phyloP scores from a whole-genome alignment of 2,888 invertebrate species.

The Lasius fuliginosus region DNA sequence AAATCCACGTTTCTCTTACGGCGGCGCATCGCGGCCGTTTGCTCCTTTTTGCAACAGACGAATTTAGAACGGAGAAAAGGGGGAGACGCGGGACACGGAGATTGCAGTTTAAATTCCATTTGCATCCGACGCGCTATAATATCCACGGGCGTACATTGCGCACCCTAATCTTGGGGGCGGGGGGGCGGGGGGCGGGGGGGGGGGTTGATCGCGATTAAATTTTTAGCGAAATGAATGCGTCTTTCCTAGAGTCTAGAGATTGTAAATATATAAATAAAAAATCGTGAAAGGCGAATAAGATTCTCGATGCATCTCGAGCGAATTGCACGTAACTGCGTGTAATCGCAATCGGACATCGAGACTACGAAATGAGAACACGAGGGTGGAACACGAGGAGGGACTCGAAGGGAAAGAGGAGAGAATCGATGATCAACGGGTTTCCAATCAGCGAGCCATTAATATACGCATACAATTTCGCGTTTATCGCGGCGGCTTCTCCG shows the following conservation, averaged over 20 bases:
- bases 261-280: not conserved
- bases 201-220: not conserved
- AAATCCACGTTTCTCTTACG: constrained; percentile 25
- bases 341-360: not conserved
- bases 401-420: not conserved
- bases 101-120: constrained; percentile 37
- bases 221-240: not conserved
- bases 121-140: not conserved
- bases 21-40: constrained; percentile 11
- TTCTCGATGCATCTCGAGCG: not conserved
- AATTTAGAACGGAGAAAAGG: constrained; percentile 43
- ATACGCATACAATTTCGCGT: constrained; percentile 33
- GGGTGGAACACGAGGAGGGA: not conserved
- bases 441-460: constrained; percentile 4
- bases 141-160: not conserved
- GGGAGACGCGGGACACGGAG: constrained; percentile 9
- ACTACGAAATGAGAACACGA: not conserved
- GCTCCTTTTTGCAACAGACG: constrained; percentile 34
- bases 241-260: not conserved
- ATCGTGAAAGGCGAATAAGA: not conserved
- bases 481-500: constrained; percentile 7
- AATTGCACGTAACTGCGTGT: not conserved
- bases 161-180: not conserved
- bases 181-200: not conserved
- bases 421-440: constrained; percentile 41